phyloP scores from a whole-genome alignment of 92 coral and sea anemone species.

The Nematostella vectensis region DNA sequence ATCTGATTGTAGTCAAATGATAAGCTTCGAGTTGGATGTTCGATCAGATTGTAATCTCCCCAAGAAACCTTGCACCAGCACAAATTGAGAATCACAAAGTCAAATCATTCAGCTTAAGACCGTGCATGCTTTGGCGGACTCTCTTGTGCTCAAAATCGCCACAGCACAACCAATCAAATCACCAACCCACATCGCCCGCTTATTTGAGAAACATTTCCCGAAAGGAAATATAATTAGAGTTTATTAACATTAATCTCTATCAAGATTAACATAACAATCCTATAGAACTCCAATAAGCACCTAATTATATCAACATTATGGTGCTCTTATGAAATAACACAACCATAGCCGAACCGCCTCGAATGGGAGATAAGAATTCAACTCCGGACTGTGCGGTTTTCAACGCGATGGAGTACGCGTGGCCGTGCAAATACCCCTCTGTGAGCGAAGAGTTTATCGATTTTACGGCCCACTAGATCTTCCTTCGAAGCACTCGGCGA shows the following conservation, averaged over 20 bases:
- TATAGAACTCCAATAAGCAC: constrained; percentile 97
- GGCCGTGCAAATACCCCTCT: no score
- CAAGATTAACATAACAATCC: constrained; percentile 99
- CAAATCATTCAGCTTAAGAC: constrained; percentile 53
- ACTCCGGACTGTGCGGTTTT: no score
- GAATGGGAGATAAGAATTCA: no score
- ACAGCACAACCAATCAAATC: constrained; percentile 66
- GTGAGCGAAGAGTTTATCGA: no score
- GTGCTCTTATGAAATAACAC: constrained; percentile 56
- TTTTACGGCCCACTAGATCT: not conserved
- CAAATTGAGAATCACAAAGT: constrained; percentile 13
- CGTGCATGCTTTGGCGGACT: constrained; percentile 43
- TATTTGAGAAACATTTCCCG: constrained; percentile 81
- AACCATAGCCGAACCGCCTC: constrained; percentile 1
- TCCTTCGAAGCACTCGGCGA: constrained; percentile 20
- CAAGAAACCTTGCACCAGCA: no score
- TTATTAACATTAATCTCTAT: constrained; percentile 93
- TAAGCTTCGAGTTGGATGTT: no score
- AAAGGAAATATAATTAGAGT: constrained; percentile 84
- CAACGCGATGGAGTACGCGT: no score
- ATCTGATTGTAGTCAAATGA: no score
- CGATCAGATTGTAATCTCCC: no score
- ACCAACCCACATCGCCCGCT: constrained; percentile 29
- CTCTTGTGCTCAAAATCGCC: constrained; percentile 41
- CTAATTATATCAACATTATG: constrained; percentile 95